These are phyloP conservation scores for Dendrophyllia cribrosa DNA, from an alignment of 64 coral and sea anemone genomes.

Conservation along the genomic window DNA sequence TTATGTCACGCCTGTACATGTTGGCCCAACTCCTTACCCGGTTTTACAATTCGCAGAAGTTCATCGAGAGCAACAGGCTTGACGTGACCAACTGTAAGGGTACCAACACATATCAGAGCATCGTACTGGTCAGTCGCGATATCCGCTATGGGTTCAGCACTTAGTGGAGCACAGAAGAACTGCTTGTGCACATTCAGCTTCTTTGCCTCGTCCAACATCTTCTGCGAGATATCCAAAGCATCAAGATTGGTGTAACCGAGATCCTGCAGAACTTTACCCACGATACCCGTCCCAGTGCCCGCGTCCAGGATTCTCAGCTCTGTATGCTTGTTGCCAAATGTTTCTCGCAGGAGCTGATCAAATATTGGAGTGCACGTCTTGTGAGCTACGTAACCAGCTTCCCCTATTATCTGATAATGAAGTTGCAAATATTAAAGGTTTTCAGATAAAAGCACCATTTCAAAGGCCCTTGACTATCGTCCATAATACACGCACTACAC, in stretches of 20 bases:
- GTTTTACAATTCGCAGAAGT: slow-evolving; percentile 54
- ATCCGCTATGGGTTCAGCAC: slow-evolving; percentile 17
- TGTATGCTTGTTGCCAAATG: not conserved
- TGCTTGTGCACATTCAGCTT: slow-evolving; percentile 75
- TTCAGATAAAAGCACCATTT: no score
- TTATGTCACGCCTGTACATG: no score
- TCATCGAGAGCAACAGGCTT: slow-evolving; percentile 56
- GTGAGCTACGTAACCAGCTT: slow-evolving; percentile 39
- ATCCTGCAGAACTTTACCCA: slow-evolving; percentile 32
- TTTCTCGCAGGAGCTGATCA: slow-evolving; percentile 2
- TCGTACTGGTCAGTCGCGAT: slow-evolving; percentile 60
- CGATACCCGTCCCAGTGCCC: slow-evolving; percentile 67
- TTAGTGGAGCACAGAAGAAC: slow-evolving; percentile 43
- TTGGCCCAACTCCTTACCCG: slow-evolving; percentile 16
- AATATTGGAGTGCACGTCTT: slow-evolving; percentile 26
- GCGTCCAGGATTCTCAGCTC: slow-evolving; percentile 46
- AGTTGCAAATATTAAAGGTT: not conserved
- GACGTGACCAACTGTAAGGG: slow-evolving; percentile 62
- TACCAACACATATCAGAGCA: slow-evolving; percentile 47
- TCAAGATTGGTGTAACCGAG: slow-evolving; percentile 65
- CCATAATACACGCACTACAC: no score
- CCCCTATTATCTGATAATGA: not conserved
- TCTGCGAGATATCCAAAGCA: slow-evolving; percentile 58
- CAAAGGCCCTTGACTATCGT: no score
- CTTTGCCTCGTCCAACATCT: slow-evolving; percentile 65